Conservation (phyloP, 2,797 vertebrate genomes). For the Cuculus canorus region DNA sequence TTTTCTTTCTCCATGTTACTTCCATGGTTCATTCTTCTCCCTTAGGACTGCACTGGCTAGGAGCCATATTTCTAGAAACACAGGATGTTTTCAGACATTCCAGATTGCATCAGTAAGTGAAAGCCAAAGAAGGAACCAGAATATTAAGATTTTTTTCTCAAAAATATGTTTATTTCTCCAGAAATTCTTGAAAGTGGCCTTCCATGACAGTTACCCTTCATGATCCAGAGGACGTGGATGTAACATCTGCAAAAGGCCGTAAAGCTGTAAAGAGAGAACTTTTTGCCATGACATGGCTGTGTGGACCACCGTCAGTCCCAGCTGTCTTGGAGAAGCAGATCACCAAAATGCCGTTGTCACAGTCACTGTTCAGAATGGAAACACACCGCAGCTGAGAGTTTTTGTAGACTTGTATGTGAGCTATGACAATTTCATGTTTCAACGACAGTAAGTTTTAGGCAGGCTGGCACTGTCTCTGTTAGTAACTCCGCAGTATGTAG, state of each 20-base stretch:
- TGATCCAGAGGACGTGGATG: background rate
- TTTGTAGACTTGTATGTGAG: background rate
- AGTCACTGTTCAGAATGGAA: background rate
- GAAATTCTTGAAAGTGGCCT: background rate
- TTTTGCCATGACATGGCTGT: background rate
- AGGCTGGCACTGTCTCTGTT: background rate
- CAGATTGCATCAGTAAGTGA: background rate
- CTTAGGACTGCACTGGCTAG: background rate
- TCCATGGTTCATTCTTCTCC: background rate
- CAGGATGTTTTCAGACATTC: background rate
- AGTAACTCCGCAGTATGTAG: background rate
- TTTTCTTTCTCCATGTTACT: background rate
- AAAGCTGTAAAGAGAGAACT: background rate
- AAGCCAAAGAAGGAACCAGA: background rate
- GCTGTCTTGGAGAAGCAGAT: background rate
- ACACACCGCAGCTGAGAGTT: background rate
- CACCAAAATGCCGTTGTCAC: background rate
- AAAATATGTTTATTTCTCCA: background rate
- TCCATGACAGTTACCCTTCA: background rate
- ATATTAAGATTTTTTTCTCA: background rate
- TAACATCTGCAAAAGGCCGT: background rate
- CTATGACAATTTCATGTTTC: background rate
- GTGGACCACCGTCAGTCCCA: background rate
- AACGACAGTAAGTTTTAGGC: background rate
- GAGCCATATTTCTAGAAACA: background rate